Percentiles rank a stretch among this genome's conserved stretches.
Evolutionary conservation across 2,797 vertebrate species (phyloP).

Genomic region (Nyctalus aviator): DNA sequence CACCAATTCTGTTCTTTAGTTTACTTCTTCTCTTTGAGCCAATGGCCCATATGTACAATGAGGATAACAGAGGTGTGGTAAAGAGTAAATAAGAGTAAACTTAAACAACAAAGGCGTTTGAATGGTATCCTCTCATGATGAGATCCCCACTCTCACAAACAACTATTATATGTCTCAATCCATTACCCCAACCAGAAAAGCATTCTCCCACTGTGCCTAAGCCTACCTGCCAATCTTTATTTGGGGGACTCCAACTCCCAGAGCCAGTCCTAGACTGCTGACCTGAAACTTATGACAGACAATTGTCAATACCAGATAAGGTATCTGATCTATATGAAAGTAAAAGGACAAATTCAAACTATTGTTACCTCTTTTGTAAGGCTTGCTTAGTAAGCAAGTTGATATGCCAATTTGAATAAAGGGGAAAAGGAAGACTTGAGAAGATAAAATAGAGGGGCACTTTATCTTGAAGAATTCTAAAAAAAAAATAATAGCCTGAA

Average conservation of each 20-base stretch:
- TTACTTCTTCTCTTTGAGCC: background rate
- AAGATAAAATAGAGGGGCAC: background rate
- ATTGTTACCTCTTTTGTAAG: background rate
- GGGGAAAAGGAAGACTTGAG: background rate
- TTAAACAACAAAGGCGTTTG: background rate
- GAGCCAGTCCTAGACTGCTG: background rate
- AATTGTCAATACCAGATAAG: background rate
- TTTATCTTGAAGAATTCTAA: background rate
- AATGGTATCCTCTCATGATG: background rate
- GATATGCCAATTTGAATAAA: background rate
- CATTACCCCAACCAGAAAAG: background rate
- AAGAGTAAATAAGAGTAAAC: background rate
- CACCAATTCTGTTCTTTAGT: background rate
- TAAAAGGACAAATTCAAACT: background rate
- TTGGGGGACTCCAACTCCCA: background rate
- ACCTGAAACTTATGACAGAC: background rate
- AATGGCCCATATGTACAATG: background rate
- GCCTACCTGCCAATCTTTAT: background rate
- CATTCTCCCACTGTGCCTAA: background rate
- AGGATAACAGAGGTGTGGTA: background rate
- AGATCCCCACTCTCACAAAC: background rate
- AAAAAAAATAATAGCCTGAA: slow-evolving; percentile 20
- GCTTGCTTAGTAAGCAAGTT: background rate
- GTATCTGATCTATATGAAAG: background rate
- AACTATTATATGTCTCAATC: background rate